A percentile compares a stretch with the other conserved stretches of the same genome.
These are phyloP conservation scores for Malurus cyaneus DNA, from an alignment of 2,113 vertebrate genomes.

Conservation along the genomic window DNA sequence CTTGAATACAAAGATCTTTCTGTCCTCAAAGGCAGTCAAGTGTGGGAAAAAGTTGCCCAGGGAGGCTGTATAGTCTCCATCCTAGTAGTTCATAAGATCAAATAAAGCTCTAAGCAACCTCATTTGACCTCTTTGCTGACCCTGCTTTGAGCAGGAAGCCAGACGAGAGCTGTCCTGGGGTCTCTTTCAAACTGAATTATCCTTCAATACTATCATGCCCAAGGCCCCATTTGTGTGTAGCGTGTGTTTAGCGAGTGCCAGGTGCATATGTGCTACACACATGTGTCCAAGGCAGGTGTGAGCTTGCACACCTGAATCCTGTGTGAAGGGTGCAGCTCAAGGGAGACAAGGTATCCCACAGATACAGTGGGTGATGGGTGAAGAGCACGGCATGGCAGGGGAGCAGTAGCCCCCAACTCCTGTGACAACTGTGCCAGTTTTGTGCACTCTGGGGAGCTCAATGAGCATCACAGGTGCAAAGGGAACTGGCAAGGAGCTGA, in stretches of 20 bases:
- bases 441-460: accelerated
- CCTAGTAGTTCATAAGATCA: background rate
- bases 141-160: background rate
- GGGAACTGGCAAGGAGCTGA: background rate
- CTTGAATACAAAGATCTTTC: background rate
- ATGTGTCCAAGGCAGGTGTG: background rate
- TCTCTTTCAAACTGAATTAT: background rate
- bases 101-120: background rate
- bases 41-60: background rate
- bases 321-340: background rate
- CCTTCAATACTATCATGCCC: accelerated
- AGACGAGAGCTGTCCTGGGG: background rate
- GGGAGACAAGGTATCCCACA: background rate
- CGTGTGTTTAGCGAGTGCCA: accelerated
- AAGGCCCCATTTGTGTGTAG: background rate
- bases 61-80: background rate
- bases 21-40: background rate
- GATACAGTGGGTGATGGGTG: accelerated
- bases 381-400: background rate
- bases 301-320: background rate
- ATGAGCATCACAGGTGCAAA: accelerated
- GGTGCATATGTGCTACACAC: accelerated
- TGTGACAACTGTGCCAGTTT: background rate
- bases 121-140: background rate
- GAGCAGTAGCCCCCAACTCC: accelerated